Conservation (phyloP, 2,113 vertebrate genomes). For the Hepsetus odoe region DNA sequence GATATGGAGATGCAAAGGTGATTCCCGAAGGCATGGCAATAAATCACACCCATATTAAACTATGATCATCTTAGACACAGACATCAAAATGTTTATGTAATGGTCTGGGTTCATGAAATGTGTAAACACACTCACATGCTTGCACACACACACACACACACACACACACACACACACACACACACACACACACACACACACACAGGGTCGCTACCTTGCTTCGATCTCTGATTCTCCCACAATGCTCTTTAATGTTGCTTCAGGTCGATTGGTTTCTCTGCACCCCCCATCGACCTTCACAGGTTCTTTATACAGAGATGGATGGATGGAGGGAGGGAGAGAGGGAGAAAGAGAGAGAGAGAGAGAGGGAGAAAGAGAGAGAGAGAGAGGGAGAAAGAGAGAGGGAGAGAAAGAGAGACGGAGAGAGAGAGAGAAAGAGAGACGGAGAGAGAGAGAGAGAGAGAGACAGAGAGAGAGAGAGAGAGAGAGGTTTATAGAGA, state of each 20-base stretch:
- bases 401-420: too few relatives aligned
- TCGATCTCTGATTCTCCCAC: not conserved
- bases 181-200: not conserved
- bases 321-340: not conserved
- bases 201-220: not conserved
- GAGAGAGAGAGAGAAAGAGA: too few relatives aligned
- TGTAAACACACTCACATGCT: not conserved
- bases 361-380: too few relatives aligned
- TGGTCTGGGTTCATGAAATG: slow-evolving; percentile 15
- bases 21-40: slow-evolving; percentile 7
- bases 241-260: slow-evolving; percentile 11
- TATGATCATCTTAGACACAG: slow-evolving; percentile 4
- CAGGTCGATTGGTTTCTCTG: slow-evolving; percentile 9
- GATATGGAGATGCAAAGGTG: not conserved
- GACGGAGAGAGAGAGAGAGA: too few relatives aligned
- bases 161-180: too few relatives aligned
- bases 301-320: slow-evolving; percentile 3
- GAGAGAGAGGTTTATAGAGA: too few relatives aligned
- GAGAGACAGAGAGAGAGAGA: too few relatives aligned
- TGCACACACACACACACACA: too few relatives aligned
- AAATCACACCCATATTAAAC: slow-evolving; percentile 32
- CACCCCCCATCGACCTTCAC: slow-evolving; percentile 43
- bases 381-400: too few relatives aligned
- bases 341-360: too few relatives aligned
- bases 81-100: slow-evolving; percentile 23